A percentile compares a stretch with the other conserved stretches of the same genome.
Evolutionary conservation across 1,140 invertebrate genomes (phyloP).

Genomic region (Pogonomyrmex barbatus): DNA sequence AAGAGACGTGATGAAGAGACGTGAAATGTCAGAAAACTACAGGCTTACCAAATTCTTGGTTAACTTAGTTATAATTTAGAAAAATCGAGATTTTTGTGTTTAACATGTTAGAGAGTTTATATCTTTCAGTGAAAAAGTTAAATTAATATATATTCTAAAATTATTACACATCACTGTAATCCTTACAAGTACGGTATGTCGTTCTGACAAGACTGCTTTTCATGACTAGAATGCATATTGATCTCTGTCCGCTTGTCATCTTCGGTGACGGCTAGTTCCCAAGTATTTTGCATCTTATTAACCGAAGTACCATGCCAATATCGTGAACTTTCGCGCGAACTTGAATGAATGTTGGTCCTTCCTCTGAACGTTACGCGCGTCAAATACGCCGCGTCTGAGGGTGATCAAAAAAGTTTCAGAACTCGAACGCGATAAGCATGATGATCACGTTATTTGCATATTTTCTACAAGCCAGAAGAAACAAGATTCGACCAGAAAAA

Average conservation of each 20-base stretch:
- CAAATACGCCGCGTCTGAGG: slow-evolving; percentile 46
- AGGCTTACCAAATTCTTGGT: background rate
- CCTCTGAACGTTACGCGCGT: slow-evolving; percentile 43
- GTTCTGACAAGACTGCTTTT: slow-evolving; percentile 62
- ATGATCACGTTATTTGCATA: slow-evolving; percentile 48
- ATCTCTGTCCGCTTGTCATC: slow-evolving; percentile 29
- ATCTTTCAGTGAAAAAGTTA: background rate
- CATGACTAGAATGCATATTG: slow-evolving; percentile 52
- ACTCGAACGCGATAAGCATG: slow-evolving; percentile 43
- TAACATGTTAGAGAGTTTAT: background rate
- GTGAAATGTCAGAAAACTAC: slow-evolving; percentile 1
- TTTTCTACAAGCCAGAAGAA: slow-evolving; percentile 21
- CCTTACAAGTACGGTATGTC: slow-evolving; percentile 17
- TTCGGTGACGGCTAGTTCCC: slow-evolving; percentile 10
- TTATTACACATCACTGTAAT: background rate
- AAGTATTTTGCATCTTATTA: slow-evolving; percentile 61
- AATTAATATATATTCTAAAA: background rate
- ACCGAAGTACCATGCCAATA: slow-evolving; percentile 48
- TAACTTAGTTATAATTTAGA: background rate
- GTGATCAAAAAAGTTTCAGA: slow-evolving; percentile 48
- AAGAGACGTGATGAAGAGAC: background rate
- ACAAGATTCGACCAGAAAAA: slow-evolving; percentile 13
- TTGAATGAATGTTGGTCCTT: slow-evolving; percentile 42
- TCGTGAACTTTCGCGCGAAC: slow-evolving; percentile 54
- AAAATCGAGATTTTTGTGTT: background rate